Conservation (phyloP, 2,888 invertebrate species). For the Lasioglossum lativentre region DNA sequence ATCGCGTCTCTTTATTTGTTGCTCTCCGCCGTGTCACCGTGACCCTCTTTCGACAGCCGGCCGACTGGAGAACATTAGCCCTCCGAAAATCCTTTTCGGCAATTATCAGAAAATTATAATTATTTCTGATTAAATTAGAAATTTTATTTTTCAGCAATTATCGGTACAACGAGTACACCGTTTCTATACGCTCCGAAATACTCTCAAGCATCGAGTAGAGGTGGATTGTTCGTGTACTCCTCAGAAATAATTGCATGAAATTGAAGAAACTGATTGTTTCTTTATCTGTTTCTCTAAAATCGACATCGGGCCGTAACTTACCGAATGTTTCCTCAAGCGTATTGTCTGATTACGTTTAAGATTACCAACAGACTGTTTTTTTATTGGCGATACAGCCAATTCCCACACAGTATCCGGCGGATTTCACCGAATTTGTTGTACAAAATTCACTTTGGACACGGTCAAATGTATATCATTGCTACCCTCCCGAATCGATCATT, state of each 20-base stretch:
- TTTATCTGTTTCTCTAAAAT: too few relatives aligned
- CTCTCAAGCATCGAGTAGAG: too few relatives aligned
- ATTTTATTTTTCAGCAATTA: neutral
- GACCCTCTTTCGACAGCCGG: neutral
- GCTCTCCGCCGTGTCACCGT: conserved; percentile 7
- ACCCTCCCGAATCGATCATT: neutral
- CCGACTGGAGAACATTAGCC: neutral
- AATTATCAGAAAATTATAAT: neutral
- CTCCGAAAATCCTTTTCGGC: neutral
- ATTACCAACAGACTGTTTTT: neutral
- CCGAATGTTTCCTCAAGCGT: neutral
- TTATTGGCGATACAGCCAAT: neutral
- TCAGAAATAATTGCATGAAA: too few relatives aligned
- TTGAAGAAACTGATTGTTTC: too few relatives aligned
- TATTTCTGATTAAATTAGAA: neutral
- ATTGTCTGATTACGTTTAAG: neutral
- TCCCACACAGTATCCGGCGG: neutral
- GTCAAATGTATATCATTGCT: neutral
- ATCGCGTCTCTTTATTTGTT: conserved; percentile 23
- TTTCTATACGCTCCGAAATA: too few relatives aligned
- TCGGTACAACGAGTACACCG: neutral
- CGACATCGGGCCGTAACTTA: too few relatives aligned
- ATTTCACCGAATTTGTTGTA: neutral
- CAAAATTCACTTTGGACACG: neutral
- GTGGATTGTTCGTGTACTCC: too few relatives aligned